Conservation (phyloP, 2,797 vertebrate species). For the Tapera naevia region DNA sequence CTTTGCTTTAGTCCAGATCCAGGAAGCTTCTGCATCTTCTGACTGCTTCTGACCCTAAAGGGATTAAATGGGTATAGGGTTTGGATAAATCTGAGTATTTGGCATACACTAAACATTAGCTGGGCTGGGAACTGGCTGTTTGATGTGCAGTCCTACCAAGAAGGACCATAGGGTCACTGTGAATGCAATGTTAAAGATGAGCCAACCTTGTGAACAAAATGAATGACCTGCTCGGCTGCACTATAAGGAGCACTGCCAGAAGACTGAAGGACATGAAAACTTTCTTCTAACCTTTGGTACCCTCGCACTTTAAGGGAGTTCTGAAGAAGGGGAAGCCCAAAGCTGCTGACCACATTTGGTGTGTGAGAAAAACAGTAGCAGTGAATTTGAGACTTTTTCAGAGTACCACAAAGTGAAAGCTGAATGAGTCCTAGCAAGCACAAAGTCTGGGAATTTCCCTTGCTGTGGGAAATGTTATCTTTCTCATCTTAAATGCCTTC, state of each 20-base stretch:
- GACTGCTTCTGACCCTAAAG: background rate
- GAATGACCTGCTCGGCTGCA: background rate
- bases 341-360: fast-evolving
- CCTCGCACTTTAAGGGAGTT: background rate
- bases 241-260: background rate
- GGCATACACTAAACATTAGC: background rate
- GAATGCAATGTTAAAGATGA: background rate
- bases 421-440: background rate
- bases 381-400: background rate
- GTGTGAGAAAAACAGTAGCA: background rate
- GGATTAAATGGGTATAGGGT: background rate
- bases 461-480: background rate
- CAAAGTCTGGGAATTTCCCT: background rate
- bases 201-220: background rate
- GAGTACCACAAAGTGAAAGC: background rate
- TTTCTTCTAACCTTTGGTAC: background rate
- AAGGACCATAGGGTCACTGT: fast-evolving
- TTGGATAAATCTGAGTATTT: background rate
- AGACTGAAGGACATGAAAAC: background rate
- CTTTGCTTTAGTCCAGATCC: background rate
- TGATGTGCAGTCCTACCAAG: background rate
- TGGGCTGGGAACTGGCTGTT: background rate
- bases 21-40: background rate
- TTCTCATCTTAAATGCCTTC: conserved; percentile 5
- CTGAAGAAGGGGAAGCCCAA: background rate